Evolutionary conservation across 1,140 invertebrate species (phyloP), one percentile per base, ranked within the genome.

Genomic region (Augochlora pura): DNA sequence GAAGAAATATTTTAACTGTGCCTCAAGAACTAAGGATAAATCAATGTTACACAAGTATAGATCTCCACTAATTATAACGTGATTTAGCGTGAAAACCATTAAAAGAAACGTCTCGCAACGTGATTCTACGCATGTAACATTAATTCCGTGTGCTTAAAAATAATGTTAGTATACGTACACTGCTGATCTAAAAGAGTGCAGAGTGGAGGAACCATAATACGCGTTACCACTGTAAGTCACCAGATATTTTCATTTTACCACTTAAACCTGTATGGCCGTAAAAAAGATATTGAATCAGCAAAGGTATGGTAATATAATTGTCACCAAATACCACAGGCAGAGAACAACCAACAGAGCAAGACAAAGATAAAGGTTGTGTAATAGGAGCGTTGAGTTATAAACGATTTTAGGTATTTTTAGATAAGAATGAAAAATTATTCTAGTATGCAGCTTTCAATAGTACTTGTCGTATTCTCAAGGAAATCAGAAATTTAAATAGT

Each of bases 151-250:
- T 79, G 57, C 38, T 77, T 80, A 39, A 63, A 83, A 63, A 83
- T 23, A 73, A 49, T 76, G 80, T 89, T 86, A 88, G 84, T 88
- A 57, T 91, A 90, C 88, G 86, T 91, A 91, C 89, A 86, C 86
- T 87, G 87, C 68, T 87, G 89, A 86, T 91, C 88, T 89, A 90
- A 90, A 84, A 90, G 80, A 88, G 90, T 90, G 90, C 86, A 89
- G 81, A 91, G 81, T 85, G 90, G 88, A 87, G 89, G 89, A 89
- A 91, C 85, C 88, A 85, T 82, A 87, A 90, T 83, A 89, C 73
- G 89, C 83, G 88, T 87, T 87, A 90, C 87, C 89, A 91, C 90
- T 91, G 89, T 69, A 91, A 92, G 85, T 83, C 87, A 90, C 87
- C 65, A 89, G 65, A 90, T 60, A 89, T 68, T 83, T 90, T 21